Evolutionary conservation across 2,113 vertebrate species (phyloP), one percentile per base, ranked within the genome.

Genomic region (Vireo altiloquus): DNA sequence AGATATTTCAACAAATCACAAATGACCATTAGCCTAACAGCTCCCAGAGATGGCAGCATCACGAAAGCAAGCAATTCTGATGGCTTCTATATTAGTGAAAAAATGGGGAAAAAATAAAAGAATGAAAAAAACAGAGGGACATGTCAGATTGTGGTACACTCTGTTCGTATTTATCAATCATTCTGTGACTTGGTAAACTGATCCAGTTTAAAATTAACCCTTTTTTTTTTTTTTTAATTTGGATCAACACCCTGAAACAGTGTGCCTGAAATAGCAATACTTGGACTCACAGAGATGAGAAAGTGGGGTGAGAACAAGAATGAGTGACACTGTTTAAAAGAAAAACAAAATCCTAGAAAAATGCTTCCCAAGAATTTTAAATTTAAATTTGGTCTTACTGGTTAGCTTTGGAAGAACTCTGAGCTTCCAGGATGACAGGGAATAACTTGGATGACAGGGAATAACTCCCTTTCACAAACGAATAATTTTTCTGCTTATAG

Each of bases 1-100:
- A 87, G 21, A 12, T 70, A 78, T 64, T 94, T 95, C 57, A 94
- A 25, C 12, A 74, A 66, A 81, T 94, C 76, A 52, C 8, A 77
- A 87, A n/a, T 47, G 15, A 23, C 61, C 14, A 68, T 42, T 22
- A 72, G 54, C 27, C 13, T 50, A 63, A 16, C 21, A 59, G 8
- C 25, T 46, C 57, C 12, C 46, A 64, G 25, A 76, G 54, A 49
- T n/a, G 18, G 21, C 13, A 44, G 3, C 17, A 44, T 35, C 22
- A 63, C 30, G 70, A 88, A 92, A 81, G 8, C 9, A 60, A 84
- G 30, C 2, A 33, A 28, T 74, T 66, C 12, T 82, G 20, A 77
- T 49, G 39, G 37, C 8, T 82, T 93, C 42, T 79, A 9, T 69
- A 30, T 78, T 53, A 49, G 39, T 39, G 56, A 76, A 83, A 49